Percentiles rank a stretch among this genome's conserved stretches.
These are phyloP conservation scores for Apostichopus californicus DNA, from an alignment of 35 echinoderm and acorn worm genomes.

Conservation along the genomic window DNA sequence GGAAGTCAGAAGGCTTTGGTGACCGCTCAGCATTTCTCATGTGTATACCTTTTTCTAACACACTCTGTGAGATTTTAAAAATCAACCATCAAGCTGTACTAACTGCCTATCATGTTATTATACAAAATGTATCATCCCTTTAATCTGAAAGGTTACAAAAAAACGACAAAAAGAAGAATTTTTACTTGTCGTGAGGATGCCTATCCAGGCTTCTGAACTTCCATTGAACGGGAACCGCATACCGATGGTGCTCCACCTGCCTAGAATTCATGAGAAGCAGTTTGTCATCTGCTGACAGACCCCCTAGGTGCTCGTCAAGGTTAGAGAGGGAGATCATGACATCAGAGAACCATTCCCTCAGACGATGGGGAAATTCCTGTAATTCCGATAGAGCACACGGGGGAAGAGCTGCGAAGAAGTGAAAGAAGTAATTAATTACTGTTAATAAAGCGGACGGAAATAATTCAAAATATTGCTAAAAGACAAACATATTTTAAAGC, in stretches of 20 bases:
- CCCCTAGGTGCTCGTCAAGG: constrained; percentile 34
- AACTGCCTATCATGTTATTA: no score
- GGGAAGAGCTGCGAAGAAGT: background rate
- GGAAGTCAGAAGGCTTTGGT: no score
- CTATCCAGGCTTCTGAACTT: constrained; percentile 52
- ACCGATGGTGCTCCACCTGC: background rate
- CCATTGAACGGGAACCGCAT: constrained; percentile 43
- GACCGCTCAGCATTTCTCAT: no score
- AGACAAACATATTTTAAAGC: background rate
- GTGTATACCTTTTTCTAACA: no score
- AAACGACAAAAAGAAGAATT: no score
- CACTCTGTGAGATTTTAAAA: no score
- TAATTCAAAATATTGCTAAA: background rate
- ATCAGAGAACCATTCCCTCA: constrained; percentile 58
- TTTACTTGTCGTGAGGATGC: constrained; percentile 47
- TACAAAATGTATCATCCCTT: no score
- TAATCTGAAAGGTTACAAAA: no score
- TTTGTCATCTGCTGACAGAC: constrained; percentile 42
- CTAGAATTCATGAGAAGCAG: background rate
- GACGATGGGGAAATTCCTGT: constrained; percentile 60
- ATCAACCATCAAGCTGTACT: no score
- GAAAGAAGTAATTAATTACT: background rate
- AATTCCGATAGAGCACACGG: constrained; percentile 40
- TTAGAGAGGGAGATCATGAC: constrained; percentile 54
- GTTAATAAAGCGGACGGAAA: no score